Percentiles rank a stretch among this genome's conserved stretches.
These are phyloP conservation scores for Adineta ricciae DNA, from an alignment of 2,888 invertebrate species.

Conservation along the genomic window DNA sequence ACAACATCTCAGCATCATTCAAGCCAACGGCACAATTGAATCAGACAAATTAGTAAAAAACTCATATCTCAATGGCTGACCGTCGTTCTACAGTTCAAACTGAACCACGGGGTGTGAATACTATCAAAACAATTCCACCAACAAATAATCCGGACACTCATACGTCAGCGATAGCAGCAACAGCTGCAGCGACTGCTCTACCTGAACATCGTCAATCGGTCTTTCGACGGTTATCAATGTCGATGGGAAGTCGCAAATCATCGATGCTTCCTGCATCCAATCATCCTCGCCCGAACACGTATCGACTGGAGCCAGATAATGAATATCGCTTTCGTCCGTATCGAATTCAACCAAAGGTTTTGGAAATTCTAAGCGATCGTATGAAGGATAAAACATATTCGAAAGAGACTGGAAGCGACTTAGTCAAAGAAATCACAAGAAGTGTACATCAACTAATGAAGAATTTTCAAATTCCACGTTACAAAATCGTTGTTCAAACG, in stretches of 20 bases:
- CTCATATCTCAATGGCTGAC: not conserved
- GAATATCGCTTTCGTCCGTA: slow-evolving; percentile 37
- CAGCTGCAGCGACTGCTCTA: not conserved
- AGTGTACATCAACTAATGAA: slow-evolving; percentile 34
- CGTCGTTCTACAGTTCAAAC: not conserved
- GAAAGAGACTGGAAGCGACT: not conserved
- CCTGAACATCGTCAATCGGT: slow-evolving; percentile 16
- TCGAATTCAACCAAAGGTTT: slow-evolving; percentile 30
- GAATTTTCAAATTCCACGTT: slow-evolving; percentile 37
- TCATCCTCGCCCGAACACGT: slow-evolving; percentile 38
- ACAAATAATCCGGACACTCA: too few relatives aligned
- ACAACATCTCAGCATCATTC: not conserved
- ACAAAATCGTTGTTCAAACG: slow-evolving; percentile 39
- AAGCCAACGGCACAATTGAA: not conserved
- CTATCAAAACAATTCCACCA: not conserved
- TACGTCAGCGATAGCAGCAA: not conserved
- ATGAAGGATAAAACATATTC: not conserved
- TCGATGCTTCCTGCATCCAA: not conserved
- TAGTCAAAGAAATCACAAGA: not conserved
- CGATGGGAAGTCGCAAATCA: slow-evolving; percentile 1
- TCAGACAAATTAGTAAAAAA: not conserved
- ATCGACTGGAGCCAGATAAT: slow-evolving; percentile 39
- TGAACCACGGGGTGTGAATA: not conserved
- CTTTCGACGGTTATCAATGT: slow-evolving; percentile 19
- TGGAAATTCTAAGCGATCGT: not conserved